These are phyloP conservation scores for Alectura lathami DNA, from an alignment of 2,113 vertebrate genomes.

Conservation along the genomic window DNA sequence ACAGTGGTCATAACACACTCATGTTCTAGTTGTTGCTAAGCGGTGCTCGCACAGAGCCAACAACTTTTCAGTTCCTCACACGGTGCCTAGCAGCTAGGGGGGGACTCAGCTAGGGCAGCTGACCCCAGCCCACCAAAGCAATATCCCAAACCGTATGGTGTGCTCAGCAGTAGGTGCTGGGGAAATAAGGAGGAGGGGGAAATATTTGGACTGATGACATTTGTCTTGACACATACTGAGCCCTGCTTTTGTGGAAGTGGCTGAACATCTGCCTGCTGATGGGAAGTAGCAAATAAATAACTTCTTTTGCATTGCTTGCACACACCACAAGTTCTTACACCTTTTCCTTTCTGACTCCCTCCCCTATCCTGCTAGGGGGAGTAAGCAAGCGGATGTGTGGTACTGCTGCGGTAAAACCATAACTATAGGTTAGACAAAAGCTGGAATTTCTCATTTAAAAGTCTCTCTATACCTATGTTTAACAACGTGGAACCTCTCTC, in stretches of 20 bases:
- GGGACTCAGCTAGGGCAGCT: background rate
- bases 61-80: background rate
- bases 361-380: background rate
- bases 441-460: background rate
- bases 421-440: background rate
- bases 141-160: background rate
- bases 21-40: background rate
- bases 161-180: background rate
- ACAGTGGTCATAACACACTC: background rate
- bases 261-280: background rate
- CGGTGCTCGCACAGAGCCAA: background rate
- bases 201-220: background rate
- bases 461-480: background rate
- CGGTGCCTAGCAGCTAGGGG: background rate
- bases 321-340: background rate
- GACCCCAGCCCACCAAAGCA: background rate
- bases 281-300: background rate
- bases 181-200: background rate
- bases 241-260: background rate
- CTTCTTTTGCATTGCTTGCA: background rate
- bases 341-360: background rate
- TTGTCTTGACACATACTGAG: background rate
- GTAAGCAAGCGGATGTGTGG: background rate
- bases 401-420: background rate
- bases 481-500: background rate